Percentiles rank a stretch among this genome's conserved stretches.
Evolutionary conservation across 2,113 vertebrate species (phyloP).

Genomic region (Prunella fulvescens): DNA sequence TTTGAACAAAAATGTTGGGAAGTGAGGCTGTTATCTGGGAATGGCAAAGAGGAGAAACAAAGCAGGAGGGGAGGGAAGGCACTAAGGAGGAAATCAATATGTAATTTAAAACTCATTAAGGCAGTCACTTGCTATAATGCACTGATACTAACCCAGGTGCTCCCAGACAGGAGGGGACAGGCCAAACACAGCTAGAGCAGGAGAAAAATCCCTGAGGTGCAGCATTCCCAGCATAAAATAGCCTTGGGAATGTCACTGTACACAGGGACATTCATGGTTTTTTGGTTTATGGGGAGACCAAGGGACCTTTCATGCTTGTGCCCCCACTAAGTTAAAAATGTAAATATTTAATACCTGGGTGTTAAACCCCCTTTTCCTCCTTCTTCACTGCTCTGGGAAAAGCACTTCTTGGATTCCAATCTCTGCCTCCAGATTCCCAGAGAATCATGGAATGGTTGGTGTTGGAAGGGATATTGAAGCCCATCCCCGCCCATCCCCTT

Average conservation of each 20-base stretch:
- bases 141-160: neutral
- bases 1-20: neutral
- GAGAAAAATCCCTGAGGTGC: neutral
- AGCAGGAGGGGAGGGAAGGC: neutral
- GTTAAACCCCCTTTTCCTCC: neutral
- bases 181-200: neutral
- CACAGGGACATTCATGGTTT: neutral
- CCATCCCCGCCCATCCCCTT: neutral
- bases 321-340: neutral
- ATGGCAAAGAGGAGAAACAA: neutral
- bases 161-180: neutral
- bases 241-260: neutral
- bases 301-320: neutral
- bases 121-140: neutral
- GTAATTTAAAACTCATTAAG: constrained; percentile 33
- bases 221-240: neutral
- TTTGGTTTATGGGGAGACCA: neutral
- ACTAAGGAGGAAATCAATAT: neutral
- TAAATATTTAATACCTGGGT: neutral
- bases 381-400: neutral
- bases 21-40: neutral
- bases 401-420: neutral
- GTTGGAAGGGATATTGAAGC: neutral
- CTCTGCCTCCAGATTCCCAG: neutral
- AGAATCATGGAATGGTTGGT: neutral